Conservation (phyloP, 1,140 invertebrate species). For the Eubasilissa regina region DNA sequence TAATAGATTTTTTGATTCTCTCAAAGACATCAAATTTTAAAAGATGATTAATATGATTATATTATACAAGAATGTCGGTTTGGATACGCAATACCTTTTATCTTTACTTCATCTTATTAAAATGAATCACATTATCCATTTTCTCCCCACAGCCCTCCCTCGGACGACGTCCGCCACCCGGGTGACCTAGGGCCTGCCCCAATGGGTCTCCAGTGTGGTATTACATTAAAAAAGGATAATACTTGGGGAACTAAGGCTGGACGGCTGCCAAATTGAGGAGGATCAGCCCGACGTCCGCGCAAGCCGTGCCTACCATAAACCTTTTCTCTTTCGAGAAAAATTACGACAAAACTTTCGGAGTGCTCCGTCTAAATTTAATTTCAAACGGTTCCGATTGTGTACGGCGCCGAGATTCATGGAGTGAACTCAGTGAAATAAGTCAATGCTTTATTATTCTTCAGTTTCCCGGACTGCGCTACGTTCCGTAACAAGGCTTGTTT, state of each 20-base stretch:
- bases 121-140: too few relatives aligned
- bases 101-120: too few relatives aligned
- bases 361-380: slow-evolving; percentile 40
- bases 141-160: too few relatives aligned
- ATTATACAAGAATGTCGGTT: too few relatives aligned
- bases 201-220: not conserved
- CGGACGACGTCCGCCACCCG: too few relatives aligned
- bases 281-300: not conserved
- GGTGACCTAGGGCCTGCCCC: not conserved
- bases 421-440: slow-evolving; percentile 28
- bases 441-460: slow-evolving; percentile 39
- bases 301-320: not conserved
- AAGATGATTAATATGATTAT: too few relatives aligned
- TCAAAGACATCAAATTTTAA: too few relatives aligned
- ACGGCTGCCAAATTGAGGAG: slow-evolving; percentile 21
- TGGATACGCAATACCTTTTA: too few relatives aligned
- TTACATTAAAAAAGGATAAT: too few relatives aligned
- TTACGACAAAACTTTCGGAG: slow-evolving; percentile 42
- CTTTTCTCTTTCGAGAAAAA: slow-evolving; percentile 36
- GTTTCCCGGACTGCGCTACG: slow-evolving; percentile 23
- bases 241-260: not conserved
- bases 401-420: not conserved
- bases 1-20: too few relatives aligned
- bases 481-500: slow-evolving; percentile 34
- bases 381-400: slow-evolving; percentile 34